Percentiles rank a stretch among this genome's conserved stretches.
Conservation (phyloP, 1,140 invertebrate species). For the roundworm (Caenorhabditis elegans) region WBcel235 BX284606.5:7638001-7638500, state of each 20-base stretch:
- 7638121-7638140: conserved; percentile 21
- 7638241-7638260: not conserved
- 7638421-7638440: not conserved
- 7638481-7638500: conserved; percentile 31
- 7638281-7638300: conserved; percentile 6
- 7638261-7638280: not conserved
- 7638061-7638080: conserved; percentile 29
- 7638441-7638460: not conserved
- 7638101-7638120: not conserved
- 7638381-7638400: conserved; percentile 15
- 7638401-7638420: not conserved
- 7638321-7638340: conserved; percentile 16
- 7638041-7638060: conserved; percentile 31
- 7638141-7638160: not conserved
- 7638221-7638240: conserved; percentile 20
- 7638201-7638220: not conserved
- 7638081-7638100: conserved; percentile 7
- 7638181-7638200: not conserved
- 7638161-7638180: not conserved
- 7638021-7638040: conserved; percentile 4
- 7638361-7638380: conserved; percentile 10
- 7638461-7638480: conserved; percentile 13
- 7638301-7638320: conserved; percentile 9
- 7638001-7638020: conserved; percentile 33
- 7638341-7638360: not conserved